phyloP scores from a whole-genome alignment of 2,888 invertebrate species.

The Hemistola chrysoprasaria region DNA sequence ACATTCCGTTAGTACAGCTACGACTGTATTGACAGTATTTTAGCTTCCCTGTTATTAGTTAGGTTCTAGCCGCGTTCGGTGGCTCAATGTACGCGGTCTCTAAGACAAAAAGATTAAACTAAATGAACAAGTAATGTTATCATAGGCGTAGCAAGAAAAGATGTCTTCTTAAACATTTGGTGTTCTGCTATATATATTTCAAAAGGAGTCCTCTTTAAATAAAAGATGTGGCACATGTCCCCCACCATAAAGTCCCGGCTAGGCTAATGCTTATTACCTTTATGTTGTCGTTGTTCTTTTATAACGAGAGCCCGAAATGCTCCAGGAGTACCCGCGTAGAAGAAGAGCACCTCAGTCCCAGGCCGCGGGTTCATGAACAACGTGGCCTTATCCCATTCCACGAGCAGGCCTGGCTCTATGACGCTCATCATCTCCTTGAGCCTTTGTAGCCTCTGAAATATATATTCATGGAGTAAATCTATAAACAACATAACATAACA shows the following conservation, averaged over 20 bases:
- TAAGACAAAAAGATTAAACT: no score
- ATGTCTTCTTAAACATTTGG: no score
- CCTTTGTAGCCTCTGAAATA: conserved; percentile 45
- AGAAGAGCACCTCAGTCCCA: conserved; percentile 52
- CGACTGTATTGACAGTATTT: background rate
- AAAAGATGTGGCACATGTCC: no score
- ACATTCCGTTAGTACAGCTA: conserved; percentile 20
- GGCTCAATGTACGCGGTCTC: no score
- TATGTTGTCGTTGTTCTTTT: conserved; percentile 52
- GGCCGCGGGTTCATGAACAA: conserved; percentile 62
- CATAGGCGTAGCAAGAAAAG: no score
- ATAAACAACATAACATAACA: no score
- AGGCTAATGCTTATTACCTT: conserved; percentile 35
- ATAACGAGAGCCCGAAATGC: conserved; percentile 59
- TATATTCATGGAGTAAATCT: no score
- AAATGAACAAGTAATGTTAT: no score
- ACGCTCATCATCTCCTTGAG: conserved; percentile 48
- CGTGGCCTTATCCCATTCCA: conserved; percentile 57
- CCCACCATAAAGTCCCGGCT: no score
- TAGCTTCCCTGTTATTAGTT: background rate
- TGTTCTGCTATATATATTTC: no score
- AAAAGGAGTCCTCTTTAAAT: no score
- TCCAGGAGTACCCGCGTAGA: conserved; percentile 52
- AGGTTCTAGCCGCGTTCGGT: no score
- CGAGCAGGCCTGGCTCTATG: conserved; percentile 37